phyloP scores from a whole-genome alignment of 1,140 invertebrate genomes.

The Neodiprion pinetum region DNA sequence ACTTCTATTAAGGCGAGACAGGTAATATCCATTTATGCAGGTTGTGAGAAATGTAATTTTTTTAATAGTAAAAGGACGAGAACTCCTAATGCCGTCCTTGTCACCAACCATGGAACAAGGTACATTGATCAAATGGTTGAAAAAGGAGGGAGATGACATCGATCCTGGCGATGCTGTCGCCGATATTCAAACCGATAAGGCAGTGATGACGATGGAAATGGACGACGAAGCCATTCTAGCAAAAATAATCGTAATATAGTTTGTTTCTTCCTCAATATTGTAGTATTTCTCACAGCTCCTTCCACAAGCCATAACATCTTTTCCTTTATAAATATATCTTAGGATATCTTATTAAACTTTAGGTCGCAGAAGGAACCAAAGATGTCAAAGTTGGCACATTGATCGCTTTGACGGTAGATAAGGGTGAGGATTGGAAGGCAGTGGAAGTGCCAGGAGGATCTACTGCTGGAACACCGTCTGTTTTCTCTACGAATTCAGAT shows the following conservation, averaged over 20 bases:
- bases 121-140: slow-evolving; percentile 96
- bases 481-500: background rate
- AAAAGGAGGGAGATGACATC: slow-evolving; percentile 90
- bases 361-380: slow-evolving; percentile 76
- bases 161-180: slow-evolving; percentile 87
- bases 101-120: slow-evolving; percentile 99
- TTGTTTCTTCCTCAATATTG: background rate
- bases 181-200: slow-evolving; percentile 99
- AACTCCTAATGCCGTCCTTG: slow-evolving; percentile 80
- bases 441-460: slow-evolving; percentile 36
- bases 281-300: background rate
- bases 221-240: slow-evolving; percentile 97
- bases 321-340: too few relatives aligned
- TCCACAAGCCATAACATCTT: background rate
- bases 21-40: too few relatives aligned
- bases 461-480: slow-evolving; percentile 27
- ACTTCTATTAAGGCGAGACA: too few relatives aligned
- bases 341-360: slow-evolving; percentile 10
- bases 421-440: slow-evolving; percentile 46
- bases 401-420: slow-evolving; percentile 83
- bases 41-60: background rate
- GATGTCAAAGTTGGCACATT: slow-evolving; percentile 81
- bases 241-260: slow-evolving; percentile 74
- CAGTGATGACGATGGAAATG: slow-evolving; percentile 99
- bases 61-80: slow-evolving; percentile 51